Base-by-base conservation (phyloP, 2,113 vertebrate genomes). In the Miniopterus natalensis region DNA sequence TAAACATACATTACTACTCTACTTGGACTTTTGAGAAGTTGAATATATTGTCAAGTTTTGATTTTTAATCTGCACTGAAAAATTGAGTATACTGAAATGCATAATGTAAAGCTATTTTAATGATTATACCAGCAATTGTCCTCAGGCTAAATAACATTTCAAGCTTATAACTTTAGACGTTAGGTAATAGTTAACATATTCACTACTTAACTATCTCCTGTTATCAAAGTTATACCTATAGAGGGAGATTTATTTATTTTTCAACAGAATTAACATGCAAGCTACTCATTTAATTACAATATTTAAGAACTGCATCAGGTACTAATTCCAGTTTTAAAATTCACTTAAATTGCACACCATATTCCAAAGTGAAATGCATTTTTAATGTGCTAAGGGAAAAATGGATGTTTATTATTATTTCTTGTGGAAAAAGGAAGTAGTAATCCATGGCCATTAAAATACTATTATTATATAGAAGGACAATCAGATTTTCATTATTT, bases 401-500 rank as follows among this genome's bases (percentile, higher is more conserved):
- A 94, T 94, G 14, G n/a, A 85, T 93, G 66, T 96, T 97, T 94
- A 96, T 40, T 96, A 93, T 95, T 84, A 12, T 53, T 92, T 74
- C 68, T 97, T 96, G 36, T 92, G 51, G 86, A 68, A 90, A 96
- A 84, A 93, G 20, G 55, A 97, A 96, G 97, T 92, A 95, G 75
- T 91, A 97, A 96, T 96, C 86, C 83, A 97, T 95, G 92, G 92
- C 66, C 92, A 97, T 98, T 98, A 97, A 98, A 95, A 79, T 96
- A 49, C 47, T 79, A 57, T 95, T 94, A 53, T 79, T 95, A 42
- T 93, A 89, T n/a, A 86, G 23, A 45, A 97, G 53, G 59, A 88
- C 78, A 95, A 97, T 86, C 29, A 83, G 63, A 86, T 88, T 70
- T 93, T 83, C 75, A 53, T 63, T 96, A 97, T 93, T 94, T 51